A percentile compares a stretch with the other conserved stretches of the same genome.
Conservation (phyloP, 2,113 vertebrate genomes). For the Lagopus leucura region DNA sequence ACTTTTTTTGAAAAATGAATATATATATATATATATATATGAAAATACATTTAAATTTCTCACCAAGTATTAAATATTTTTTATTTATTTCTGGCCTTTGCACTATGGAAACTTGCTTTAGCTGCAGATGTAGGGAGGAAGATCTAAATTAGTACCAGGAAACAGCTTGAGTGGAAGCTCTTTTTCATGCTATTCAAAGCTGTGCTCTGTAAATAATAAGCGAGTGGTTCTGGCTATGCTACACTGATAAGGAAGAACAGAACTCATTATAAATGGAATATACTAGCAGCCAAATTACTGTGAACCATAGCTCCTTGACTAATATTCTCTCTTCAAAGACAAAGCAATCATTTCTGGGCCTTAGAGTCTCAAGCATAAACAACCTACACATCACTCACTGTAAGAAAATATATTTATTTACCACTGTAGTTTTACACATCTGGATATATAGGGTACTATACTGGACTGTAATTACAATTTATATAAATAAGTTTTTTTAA, state of each 20-base stretch:
- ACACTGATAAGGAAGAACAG: constrained; percentile 48
- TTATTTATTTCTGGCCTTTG: background rate
- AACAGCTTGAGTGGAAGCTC: constrained; percentile 56
- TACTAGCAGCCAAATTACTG: constrained; percentile 14
- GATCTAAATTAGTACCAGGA: constrained; percentile 63
- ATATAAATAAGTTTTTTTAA: background rate
- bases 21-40: background rate
- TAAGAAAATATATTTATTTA: background rate
- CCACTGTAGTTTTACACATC: background rate
- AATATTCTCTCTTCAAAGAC: background rate
- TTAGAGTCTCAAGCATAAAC: background rate
- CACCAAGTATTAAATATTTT: background rate
- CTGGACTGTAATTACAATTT: background rate
- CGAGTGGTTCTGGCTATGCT: constrained; percentile 9
- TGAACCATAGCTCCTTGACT: background rate
- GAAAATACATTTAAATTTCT: background rate
- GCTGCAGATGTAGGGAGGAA: constrained; percentile 56
- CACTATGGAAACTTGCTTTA: background rate
- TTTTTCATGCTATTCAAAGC: constrained; percentile 25
- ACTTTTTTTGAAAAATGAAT: background rate
- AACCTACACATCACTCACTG: background rate
- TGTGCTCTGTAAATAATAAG: constrained; percentile 46
- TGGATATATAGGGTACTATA: background rate
- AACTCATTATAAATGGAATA: constrained; percentile 41
- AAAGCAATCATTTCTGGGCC: background rate